Percentiles rank a stretch among this genome's conserved stretches.
Conservation (phyloP, 2,888 invertebrate species). For the Dysmachus trigonus region DNA sequence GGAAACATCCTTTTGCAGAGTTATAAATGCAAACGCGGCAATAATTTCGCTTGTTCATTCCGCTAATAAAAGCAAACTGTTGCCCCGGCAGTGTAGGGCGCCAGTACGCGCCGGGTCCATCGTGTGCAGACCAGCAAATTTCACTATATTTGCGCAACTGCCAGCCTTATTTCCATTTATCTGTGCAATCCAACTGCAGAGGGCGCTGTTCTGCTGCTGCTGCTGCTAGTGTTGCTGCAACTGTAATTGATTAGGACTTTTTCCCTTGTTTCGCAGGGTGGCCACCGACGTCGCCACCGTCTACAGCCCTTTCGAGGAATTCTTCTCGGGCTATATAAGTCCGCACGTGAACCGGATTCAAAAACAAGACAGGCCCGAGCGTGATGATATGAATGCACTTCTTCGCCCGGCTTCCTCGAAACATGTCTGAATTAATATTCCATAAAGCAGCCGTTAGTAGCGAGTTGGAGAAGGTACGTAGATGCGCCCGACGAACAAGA, state of each 20-base stretch:
- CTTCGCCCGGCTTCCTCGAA: background rate
- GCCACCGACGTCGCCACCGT: background rate
- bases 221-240: background rate
- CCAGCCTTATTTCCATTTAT: slow-evolving; percentile 19
- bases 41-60: background rate
- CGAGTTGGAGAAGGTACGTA: background rate
- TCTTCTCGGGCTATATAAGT: background rate
- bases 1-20: background rate
- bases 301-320: background rate
- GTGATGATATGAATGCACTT: background rate
- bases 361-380: background rate
- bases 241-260: background rate
- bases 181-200: background rate
- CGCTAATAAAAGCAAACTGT: background rate
- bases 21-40: background rate
- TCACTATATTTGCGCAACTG: background rate
- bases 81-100: background rate
- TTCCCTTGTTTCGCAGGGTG: background rate
- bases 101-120: background rate
- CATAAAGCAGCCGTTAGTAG: slow-evolving; percentile 18
- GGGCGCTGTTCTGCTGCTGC: background rate
- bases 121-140: background rate
- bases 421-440: slow-evolving; percentile 31
- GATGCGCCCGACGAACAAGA: background rate
- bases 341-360: background rate